Evolutionary conservation across 64 coral and sea anemone genomes (phyloP).

Genomic region (Pocillopora damicornis): DNA sequence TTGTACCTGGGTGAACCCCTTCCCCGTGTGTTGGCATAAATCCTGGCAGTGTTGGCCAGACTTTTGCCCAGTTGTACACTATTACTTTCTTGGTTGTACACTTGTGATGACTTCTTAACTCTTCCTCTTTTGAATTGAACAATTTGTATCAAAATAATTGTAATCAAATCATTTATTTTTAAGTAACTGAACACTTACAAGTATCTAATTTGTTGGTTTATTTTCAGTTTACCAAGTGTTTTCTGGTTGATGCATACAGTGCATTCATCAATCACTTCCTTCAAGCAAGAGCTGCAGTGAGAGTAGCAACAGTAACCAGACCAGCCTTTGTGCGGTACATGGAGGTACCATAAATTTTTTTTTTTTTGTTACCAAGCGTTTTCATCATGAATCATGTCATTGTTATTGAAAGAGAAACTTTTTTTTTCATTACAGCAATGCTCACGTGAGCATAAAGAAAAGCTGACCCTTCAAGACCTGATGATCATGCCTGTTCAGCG

Average conservation of each 20-base stretch:
- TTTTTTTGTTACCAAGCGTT: background rate
- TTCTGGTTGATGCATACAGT: slow-evolving; percentile 98
- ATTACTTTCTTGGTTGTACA: too few relatives aligned
- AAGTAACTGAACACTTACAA: background rate
- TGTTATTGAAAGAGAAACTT: background rate
- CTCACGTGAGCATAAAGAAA: slow-evolving; percentile 78
- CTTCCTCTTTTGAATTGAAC: too few relatives aligned
- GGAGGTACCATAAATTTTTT: slow-evolving; percentile 52
- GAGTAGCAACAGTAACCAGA: slow-evolving; percentile 73
- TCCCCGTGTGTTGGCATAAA: too few relatives aligned
- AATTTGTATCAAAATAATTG: too few relatives aligned
- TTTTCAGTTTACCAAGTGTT: slow-evolving; percentile 88
- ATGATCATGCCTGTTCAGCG: slow-evolving; percentile 99
- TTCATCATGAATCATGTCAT: too few relatives aligned
- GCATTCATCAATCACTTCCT: slow-evolving; percentile 93
- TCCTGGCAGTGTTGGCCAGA: too few relatives aligned
- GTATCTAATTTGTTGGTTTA: background rate
- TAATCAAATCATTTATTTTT: background rate
- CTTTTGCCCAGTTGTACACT: too few relatives aligned
- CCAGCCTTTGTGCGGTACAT: slow-evolving; percentile 88
- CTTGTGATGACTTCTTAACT: too few relatives aligned
- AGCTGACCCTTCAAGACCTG: slow-evolving; percentile 88
- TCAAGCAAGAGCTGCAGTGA: slow-evolving; percentile 87
- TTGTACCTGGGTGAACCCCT: too few relatives aligned
- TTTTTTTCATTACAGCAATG: slow-evolving; percentile 65